Conservation (phyloP, 1,140 invertebrate genomes). For the Drosophila pseudoananassae region DNA sequence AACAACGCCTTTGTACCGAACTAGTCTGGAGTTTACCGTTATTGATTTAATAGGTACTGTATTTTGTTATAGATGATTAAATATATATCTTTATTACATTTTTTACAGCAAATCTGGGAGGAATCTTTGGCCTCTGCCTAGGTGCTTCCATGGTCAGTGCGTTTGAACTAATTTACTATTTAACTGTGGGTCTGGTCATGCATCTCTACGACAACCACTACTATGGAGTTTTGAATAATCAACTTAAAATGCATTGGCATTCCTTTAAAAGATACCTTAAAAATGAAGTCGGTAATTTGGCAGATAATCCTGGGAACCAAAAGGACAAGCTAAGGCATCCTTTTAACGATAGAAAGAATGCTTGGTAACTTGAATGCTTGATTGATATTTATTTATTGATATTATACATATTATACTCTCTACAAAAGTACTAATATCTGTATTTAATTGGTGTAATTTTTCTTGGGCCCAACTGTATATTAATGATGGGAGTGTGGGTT, state of each 20-base stretch:
- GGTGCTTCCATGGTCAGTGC: conserved; percentile 83
- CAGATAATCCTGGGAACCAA: conserved; percentile 5
- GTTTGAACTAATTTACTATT: conserved; percentile 83
- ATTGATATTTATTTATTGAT: background rate
- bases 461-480: conserved; percentile 34
- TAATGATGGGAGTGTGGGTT: conserved; percentile 10
- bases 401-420: background rate
- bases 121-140: conserved; percentile 82
- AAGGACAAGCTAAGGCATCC: conserved; percentile 48
- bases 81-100: background rate
- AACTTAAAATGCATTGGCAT: conserved; percentile 29
- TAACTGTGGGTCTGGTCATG: conserved; percentile 71
- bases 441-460: conserved; percentile 61
- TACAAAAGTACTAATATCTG: conserved; percentile 26
- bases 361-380: conserved; percentile 35
- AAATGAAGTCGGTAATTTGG: conserved; percentile 47
- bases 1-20: conserved; percentile 60
- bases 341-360: conserved; percentile 43
- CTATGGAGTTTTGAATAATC: conserved; percentile 31
- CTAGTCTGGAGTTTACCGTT: conserved; percentile 67
- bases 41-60: conserved; percentile 70
- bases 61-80: no score
- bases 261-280: conserved; percentile 41
- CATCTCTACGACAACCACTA: conserved; percentile 72
- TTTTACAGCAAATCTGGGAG: conserved; percentile 74